Base-by-base conservation (phyloP, 2,888 invertebrate genomes). In the Nipponacmea schrenckii region DNA sequence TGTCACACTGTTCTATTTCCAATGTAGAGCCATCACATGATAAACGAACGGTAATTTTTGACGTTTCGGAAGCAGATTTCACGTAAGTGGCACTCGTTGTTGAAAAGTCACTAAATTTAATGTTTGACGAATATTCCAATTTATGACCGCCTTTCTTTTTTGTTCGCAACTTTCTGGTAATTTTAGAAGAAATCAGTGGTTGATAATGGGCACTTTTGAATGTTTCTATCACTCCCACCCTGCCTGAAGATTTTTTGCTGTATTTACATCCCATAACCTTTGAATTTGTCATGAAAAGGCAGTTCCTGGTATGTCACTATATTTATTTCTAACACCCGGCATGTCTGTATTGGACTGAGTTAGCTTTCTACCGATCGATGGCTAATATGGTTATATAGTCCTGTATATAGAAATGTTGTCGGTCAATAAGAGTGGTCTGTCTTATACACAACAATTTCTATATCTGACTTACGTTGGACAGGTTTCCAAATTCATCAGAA, bases 11-110 rank as follows among this genome's bases (percentile, higher is more conserved):
- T 67, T 82, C 82, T 27, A 82, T 82, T 71, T 82, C 79, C 46
- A 82, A 68, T 56, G 77, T 81, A 27, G 82, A 82, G 0, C 82
- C 82, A 63, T 82, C 81, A 24, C 80, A 80, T 12, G 82, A 82
- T 17, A 82, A 73, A 5, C 82, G 74, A 14, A 82, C 73, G 5
- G 81, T 82, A 26, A 82, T 82, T 65, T 77, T 79, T 5, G 82
- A 82, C 0, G 79, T 77, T 26, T 75, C 76, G 20, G 75, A 75
- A 14, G 76, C 69, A 7, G 73, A 72, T 31, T 74, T 73, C 0
- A 72, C 70, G 68, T 81, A 82, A 10, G 77, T 77, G 27, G 78
- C 80, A 76, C 79, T 67, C 75, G 73, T 73, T 4, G 76, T 74
- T 0, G 76, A 76, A 26, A 78, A 78, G 14, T 78, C 76, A 4